Percentiles rank a stretch among this genome's conserved stretches.
Conservation (phyloP, 2,888 invertebrate genomes). For the Dryadula phaetusa region DNA sequence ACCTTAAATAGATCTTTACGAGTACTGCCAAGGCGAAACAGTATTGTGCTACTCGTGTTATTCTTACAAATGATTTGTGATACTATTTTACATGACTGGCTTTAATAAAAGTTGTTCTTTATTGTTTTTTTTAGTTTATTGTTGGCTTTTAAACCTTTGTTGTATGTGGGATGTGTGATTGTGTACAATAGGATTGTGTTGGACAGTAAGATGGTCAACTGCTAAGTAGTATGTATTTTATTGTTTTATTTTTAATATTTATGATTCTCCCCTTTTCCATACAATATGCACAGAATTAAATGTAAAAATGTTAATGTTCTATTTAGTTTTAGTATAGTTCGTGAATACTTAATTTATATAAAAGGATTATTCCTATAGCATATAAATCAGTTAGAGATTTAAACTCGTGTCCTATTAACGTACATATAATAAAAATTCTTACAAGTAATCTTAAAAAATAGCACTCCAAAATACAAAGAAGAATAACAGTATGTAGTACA, state of each 20-base stretch:
- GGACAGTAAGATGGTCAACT: not conserved
- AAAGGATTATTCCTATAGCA: too few species aligned
- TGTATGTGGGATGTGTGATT: not conserved
- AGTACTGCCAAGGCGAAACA: constrained; percentile 32
- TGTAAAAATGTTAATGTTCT: too few species aligned
- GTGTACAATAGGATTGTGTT: not conserved
- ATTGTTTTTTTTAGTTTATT: not conserved
- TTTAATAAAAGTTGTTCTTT: constrained; percentile 15
- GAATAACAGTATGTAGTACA: not conserved
- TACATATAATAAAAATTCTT: too few species aligned
- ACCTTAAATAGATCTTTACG: constrained; percentile 38
- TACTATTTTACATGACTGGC: constrained; percentile 10
- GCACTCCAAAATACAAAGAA: not conserved
- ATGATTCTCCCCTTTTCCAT: not conserved
- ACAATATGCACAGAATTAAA: too few species aligned
- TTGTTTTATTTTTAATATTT: not conserved
- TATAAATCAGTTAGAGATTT: too few species aligned
- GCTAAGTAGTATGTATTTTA: not conserved
- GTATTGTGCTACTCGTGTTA: constrained; percentile 15
- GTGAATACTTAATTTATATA: too few species aligned
- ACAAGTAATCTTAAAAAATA: too few species aligned
- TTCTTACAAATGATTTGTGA: constrained; percentile 22
- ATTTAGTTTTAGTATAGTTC: too few species aligned
- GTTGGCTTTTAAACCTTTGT: not conserved
- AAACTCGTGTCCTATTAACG: too few species aligned